Base-by-base conservation (phyloP, 2,888 invertebrate genomes). In the Tiliacea aurago region DNA sequence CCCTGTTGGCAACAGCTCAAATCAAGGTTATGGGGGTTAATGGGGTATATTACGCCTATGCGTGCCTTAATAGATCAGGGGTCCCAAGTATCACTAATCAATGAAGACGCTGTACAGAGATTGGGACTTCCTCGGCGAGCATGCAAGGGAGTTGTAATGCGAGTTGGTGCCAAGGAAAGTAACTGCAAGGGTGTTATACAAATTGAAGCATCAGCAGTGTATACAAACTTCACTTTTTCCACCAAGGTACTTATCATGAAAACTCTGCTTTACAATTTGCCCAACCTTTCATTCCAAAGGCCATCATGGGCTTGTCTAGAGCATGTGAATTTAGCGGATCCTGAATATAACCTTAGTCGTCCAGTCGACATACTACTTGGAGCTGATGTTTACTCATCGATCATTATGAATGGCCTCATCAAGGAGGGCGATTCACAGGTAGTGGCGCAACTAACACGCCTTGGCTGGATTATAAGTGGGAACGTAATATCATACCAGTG, bases 61-160 rank as follows among this genome's bases (percentile, higher is more conserved):
- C 51, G 66, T 11, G 67, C 62, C 3, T 45, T 73, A 6, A 49
- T 73, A 11, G 72, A 73, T 73, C 73, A 73, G 58, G 73, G 73
- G 1, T 73, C 73, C 37, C 37, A 37, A 37, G 37, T 37, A 37
- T 37, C 37, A 37, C 37, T 37, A 6, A 37, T 37, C 6, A 43
- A 5, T 43, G 43, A 43, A 11, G 43, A 43, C 43, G 43, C 43
- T 43, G 43, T 2, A 7, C 43, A 43, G 10, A 5, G 43, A 43
- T 43, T 43, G 43, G 43, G 43, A 11, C 43, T 43, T 10, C 43
- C 43, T 43, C 43, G 43, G 9, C 43, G 4, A 37, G 37, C 37
- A 37, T 37, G 37, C 37, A 37, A 37, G 37, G 37, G 37, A 6
- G 37, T 37, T 37, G 37, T 37, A 37, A 37, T 37, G 37, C 4